Conservation (phyloP, 2,113 vertebrate genomes). For the Psittacus erithacus region DNA sequence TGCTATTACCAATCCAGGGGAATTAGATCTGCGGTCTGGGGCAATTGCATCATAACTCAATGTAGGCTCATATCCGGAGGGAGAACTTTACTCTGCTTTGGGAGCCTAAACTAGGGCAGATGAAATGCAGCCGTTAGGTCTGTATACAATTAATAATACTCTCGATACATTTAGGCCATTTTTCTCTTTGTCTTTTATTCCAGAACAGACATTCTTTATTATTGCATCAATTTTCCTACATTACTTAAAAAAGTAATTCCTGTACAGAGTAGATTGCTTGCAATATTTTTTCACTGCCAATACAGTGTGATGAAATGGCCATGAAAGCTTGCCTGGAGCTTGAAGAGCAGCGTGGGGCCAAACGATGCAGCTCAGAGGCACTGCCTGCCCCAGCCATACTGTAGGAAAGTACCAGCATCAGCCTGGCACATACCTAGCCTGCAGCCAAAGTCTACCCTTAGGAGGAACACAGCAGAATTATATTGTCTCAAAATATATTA, state of each 20-base stretch:
- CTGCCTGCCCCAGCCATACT: rapidly evolving
- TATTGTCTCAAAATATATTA: not conserved
- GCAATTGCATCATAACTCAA: not conserved
- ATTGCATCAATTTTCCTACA: not conserved
- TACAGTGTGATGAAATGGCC: not conserved
- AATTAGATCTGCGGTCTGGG: not conserved
- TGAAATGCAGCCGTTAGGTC: not conserved
- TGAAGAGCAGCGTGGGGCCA: rapidly evolving
- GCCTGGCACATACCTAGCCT: not conserved
- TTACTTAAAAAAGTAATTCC: not conserved
- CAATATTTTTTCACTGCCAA: not conserved
- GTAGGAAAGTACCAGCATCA: rapidly evolving
- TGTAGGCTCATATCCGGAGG: not conserved
- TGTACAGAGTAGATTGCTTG: not conserved
- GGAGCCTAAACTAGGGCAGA: conserved; percentile 3
- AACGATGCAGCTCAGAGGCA: not conserved
- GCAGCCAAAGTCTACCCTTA: not conserved
- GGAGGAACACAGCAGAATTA: not conserved
- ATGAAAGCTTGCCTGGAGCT: not conserved
- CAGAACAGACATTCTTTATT: not conserved
- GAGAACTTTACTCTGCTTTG: not conserved
- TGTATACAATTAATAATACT: not conserved
- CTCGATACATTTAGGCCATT: not conserved
- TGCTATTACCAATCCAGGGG: not conserved
- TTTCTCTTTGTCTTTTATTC: not conserved